Conservation (phyloP, 1,140 invertebrate genomes). For the Stegodyphus mimosarum region DNA sequence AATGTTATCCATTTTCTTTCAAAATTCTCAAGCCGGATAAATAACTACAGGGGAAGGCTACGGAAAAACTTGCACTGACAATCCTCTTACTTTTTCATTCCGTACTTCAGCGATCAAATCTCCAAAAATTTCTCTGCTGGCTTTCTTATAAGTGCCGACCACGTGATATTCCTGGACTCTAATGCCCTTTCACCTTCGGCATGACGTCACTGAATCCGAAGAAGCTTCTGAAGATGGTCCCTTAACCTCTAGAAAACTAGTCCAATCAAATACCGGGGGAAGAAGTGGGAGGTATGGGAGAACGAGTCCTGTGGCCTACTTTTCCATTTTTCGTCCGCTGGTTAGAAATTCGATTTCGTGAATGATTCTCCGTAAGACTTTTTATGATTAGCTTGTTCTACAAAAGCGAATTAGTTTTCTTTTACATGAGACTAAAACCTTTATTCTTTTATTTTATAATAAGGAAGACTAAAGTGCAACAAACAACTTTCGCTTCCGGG, state of each 20-base stretch:
- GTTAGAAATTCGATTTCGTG: conserved; percentile 40
- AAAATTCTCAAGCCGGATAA: neutral
- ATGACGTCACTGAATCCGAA: conserved; percentile 27
- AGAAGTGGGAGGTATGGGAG: conserved; percentile 24
- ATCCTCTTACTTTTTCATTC: neutral
- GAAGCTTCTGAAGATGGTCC: conserved; percentile 48
- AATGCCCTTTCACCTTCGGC: neutral
- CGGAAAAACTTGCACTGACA: neutral
- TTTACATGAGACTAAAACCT: no score
- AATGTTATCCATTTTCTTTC: neutral
- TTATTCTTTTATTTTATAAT: no score
- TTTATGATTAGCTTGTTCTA: no score
- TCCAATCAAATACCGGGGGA: conserved; percentile 26
- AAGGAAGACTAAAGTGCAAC: no score
- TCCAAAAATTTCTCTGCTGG: conserved; percentile 15
- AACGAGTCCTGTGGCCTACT: conserved; percentile 39
- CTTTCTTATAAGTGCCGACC: conserved; percentile 18
- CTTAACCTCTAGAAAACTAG: conserved; percentile 50
- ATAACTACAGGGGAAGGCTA: neutral
- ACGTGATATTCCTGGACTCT: neutral
- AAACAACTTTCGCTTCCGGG: no score
- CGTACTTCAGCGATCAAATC: conserved; percentile 3
- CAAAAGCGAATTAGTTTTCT: no score
- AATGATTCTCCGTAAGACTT: neutral
- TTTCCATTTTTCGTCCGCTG: conserved; percentile 20